These are phyloP conservation scores for Heliconius congener DNA, from an alignment of 1,140 invertebrate species.

Conservation along the genomic window DNA sequence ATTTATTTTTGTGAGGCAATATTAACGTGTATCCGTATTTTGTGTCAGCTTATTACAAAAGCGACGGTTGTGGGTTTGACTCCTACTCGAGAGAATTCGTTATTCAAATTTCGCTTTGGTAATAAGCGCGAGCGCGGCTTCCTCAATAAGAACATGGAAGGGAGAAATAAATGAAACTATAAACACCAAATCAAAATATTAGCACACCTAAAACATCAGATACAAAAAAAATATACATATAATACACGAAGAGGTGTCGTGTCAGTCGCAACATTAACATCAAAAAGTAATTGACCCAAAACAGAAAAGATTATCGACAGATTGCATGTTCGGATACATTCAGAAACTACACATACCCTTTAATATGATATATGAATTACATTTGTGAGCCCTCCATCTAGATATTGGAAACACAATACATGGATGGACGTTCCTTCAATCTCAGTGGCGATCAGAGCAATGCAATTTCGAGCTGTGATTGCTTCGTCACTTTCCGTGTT, in stretches of 20 bases:
- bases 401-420: constrained; percentile 37
- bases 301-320: constrained; percentile 35
- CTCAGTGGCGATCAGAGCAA: constrained; percentile 13
- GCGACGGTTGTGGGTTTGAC: too few species aligned
- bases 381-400: constrained; percentile 19
- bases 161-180: neutral
- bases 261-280: constrained; percentile 34
- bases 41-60: too few species aligned
- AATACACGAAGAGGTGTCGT: constrained; percentile 22
- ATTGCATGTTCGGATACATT: constrained; percentile 34
- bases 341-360: constrained; percentile 20
- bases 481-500: constrained; percentile 7
- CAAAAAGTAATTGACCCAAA: constrained; percentile 39
- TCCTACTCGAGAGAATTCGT: too few species aligned
- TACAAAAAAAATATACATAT: neutral
- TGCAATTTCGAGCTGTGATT: constrained; percentile 21
- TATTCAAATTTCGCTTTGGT: too few species aligned
- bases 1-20: neutral
- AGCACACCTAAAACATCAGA: neutral
- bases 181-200: constrained; percentile 1
- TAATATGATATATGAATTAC: constrained; percentile 30
- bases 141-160: too few species aligned
- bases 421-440: constrained; percentile 25
- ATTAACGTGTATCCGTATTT: too few species aligned
- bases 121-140: too few species aligned